phyloP scores from a whole-genome alignment of 2,888 invertebrate species.

The Dolichopus griseipennis region DNA sequence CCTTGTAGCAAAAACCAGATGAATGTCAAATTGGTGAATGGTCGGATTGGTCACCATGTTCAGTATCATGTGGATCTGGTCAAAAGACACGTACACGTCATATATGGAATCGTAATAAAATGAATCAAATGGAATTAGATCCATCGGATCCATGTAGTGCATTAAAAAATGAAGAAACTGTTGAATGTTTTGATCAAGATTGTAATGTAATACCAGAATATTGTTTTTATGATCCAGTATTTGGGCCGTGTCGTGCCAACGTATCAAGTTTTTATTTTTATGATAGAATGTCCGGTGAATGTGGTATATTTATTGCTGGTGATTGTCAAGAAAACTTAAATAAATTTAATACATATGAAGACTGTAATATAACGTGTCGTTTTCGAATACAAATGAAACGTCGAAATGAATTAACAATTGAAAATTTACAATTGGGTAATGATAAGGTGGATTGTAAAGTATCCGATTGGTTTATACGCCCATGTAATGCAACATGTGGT shows the following conservation, averaged over 20 bases:
- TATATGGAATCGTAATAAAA: conserved; percentile 32
- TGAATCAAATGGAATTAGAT: conserved; percentile 19
- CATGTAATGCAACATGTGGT: conserved; percentile 47
- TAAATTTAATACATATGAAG: conserved; percentile 67
- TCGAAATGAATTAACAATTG: conserved; percentile 28
- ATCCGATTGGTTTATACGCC: conserved; percentile 46
- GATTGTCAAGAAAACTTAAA: conserved; percentile 86
- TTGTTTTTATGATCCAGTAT: conserved; percentile 43
- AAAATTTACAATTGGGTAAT: conserved; percentile 26
- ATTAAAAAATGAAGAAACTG: conserved; percentile 34
- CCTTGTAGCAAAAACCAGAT: background rate
- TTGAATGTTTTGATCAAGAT: conserved; percentile 28
- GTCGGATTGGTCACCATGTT: conserved; percentile 76
- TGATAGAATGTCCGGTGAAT: conserved; percentile 58
- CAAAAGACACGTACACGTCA: conserved; percentile 50
- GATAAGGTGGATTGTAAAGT: conserved; percentile 43
- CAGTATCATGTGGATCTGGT: conserved; percentile 69
- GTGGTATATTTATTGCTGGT: conserved; percentile 72
- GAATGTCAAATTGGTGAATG: conserved; percentile 42
- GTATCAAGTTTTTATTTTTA: conserved; percentile 77
- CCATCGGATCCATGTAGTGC: conserved; percentile 34
- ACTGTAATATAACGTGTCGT: conserved; percentile 59
- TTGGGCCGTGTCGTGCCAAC: conserved; percentile 69
- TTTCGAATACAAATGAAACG: conserved; percentile 28
- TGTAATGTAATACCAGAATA: conserved; percentile 30